Base-by-base conservation (phyloP, 2,797 vertebrate genomes). In the Pseudochirops cupreus region DNA sequence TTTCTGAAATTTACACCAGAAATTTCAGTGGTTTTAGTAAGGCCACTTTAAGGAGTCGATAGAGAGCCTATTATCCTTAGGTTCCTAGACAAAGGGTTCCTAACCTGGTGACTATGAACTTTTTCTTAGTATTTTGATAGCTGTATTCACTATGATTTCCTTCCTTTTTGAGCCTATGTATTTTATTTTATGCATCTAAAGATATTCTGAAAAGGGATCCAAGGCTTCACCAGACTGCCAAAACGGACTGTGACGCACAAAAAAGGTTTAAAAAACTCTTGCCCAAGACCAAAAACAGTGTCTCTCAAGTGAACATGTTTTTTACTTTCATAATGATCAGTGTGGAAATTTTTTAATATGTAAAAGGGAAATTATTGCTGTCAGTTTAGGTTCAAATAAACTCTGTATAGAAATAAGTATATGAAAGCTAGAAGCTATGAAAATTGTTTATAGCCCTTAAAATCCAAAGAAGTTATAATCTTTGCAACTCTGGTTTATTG, bases 341-440 rank as follows among this genome's bases (percentile, higher is more conserved):
- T 46, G 74, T 82, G 2, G n/a, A 46, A 82, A 33, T 62, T 62
- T 33, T 62, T 62, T n/a, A 5, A 39, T 58, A 39, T n/a, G 33
- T 39, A 39, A 74, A 74, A 18, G 16, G n/a, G 33, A 74, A n/a
- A n/a, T 14, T 21, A 18, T n/a, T 74, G 62, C 14, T 67, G n/a
- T 74, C 62, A 74, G 16, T 39, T 74, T 39, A 74, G 62, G 33
- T 74, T 39, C 62, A 39, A 39, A 74, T 74, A 33, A 74, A 74
- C 14, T n/a, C 18, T 74, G 33, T 74, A 54, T 54, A 74, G 62
- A 74, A 74, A 1, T 74, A 74, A 74, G 54, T 14, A 62, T 91
- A 67, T 50, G 92, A 92, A 94, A 90, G 29, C 52, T 94, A 21
- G 46, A 95, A 50, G 62, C 31, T 93, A 56, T 74, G 82, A 96